A percentile compares a stretch with the other conserved stretches of the same genome.
phyloP scores from a whole-genome alignment of 1,140 invertebrate genomes.

The Rhyzopertha dominica region DNA sequence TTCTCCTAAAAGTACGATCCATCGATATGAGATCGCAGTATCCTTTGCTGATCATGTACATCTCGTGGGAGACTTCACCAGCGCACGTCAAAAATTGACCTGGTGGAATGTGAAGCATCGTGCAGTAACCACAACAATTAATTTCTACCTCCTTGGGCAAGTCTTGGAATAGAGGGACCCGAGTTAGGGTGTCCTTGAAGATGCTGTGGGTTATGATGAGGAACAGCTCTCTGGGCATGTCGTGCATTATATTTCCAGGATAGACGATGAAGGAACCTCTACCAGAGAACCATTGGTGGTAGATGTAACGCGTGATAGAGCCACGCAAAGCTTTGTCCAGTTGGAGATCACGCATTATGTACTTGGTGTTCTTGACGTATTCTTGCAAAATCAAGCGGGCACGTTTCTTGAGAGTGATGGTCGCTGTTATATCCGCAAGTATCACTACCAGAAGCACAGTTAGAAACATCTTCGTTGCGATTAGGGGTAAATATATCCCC shows the following conservation, averaged over 20 bases:
- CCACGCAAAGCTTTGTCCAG: neutral
- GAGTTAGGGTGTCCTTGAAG: too few species aligned
- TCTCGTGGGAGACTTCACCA: constrained; percentile 16
- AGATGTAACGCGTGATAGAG: neutral
- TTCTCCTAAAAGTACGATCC: neutral
- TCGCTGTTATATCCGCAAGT: too few species aligned
- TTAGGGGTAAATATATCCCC: too few species aligned
- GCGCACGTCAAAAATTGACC: constrained; percentile 11
- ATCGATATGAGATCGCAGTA: neutral
- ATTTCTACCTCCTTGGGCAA: too few species aligned
- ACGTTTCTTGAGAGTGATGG: neutral
- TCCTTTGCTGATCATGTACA: constrained; percentile 11
- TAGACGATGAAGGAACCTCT: constrained; percentile 8
- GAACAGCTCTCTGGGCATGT: neutral
- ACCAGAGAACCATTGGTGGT: neutral
- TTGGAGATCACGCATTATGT: neutral
- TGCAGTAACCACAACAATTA: too few species aligned
- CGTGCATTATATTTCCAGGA: neutral
- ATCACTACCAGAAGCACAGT: too few species aligned
- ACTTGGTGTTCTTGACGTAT: neutral
- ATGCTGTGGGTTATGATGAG: too few species aligned
- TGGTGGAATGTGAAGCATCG: neutral
- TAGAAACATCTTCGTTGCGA: too few species aligned
- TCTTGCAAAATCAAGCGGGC: neutral
- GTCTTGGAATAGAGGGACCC: too few species aligned